These are phyloP conservation scores for Alitta virens DNA, from an alignment of 2,888 invertebrate genomes.

Conservation along the genomic window DNA sequence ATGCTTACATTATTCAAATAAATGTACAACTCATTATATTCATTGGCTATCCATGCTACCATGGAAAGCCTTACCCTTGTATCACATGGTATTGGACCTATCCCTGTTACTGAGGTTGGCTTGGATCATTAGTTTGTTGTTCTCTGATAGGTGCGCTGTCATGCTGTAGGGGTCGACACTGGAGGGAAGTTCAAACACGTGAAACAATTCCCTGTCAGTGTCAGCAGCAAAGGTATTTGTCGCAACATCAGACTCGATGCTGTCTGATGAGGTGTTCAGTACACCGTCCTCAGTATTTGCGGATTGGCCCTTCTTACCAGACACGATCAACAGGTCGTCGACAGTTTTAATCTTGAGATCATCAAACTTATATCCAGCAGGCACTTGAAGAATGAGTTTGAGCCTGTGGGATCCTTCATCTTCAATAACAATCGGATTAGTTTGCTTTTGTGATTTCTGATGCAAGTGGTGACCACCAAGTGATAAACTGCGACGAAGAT, in stretches of 20 bases:
- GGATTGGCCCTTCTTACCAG: slow-evolving; percentile 5
- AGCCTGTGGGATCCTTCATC: slow-evolving; percentile 18
- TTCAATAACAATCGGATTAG: slow-evolving; percentile 12
- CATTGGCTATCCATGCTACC: no score
- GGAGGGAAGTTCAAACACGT: slow-evolving; percentile 14
- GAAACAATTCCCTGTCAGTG: slow-evolving; percentile 1
- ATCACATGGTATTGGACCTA: slow-evolving; percentile 9
- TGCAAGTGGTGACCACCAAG: neutral
- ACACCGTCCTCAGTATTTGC: neutral
- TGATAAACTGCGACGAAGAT: neutral
- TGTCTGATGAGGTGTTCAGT: no score
- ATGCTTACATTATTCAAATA: no score
- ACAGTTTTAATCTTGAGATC: slow-evolving; percentile 17
- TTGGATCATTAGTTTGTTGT: slow-evolving; percentile 12
- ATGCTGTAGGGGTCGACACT: slow-evolving; percentile 15
- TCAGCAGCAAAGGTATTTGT: neutral
- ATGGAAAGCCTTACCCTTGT: neutral
- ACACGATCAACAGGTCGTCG: slow-evolving; percentile 15
- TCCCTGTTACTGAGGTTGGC: slow-evolving; percentile 6
- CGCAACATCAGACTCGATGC: no score
- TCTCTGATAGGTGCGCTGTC: slow-evolving; percentile 11
- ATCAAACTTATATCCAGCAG: slow-evolving; percentile 10
- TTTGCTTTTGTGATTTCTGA: slow-evolving; percentile 1
- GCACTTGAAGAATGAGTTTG: slow-evolving; percentile 16
- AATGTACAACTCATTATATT: no score